Evolutionary conservation across 2,113 vertebrate species (phyloP).

Genomic region (Actenoides lindsayi): DNA sequence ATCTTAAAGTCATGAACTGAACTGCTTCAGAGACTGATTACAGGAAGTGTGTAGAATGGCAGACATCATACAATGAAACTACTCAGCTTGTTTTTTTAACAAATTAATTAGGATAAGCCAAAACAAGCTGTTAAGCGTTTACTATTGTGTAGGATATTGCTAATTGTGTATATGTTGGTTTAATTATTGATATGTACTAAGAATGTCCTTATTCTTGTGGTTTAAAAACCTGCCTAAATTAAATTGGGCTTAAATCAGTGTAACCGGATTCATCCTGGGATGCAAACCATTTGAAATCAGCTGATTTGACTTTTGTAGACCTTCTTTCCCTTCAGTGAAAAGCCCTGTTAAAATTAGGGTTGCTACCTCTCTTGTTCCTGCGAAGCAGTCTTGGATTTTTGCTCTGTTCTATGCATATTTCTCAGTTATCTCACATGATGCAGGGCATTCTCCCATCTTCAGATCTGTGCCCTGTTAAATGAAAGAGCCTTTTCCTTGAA

Average conservation of each 20-base stretch:
- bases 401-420: constrained; percentile 45
- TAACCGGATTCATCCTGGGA: constrained; percentile 82
- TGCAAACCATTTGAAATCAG: constrained; percentile 80
- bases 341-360: constrained; percentile 76
- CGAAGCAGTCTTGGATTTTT: constrained; percentile 56
- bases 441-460: constrained; percentile 35
- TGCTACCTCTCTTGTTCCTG: constrained; percentile 68
- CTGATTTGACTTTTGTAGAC: constrained; percentile 79
- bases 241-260: constrained; percentile 82
- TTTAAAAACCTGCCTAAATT: constrained; percentile 85
- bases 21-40: constrained; percentile 49
- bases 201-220: constrained; percentile 85
- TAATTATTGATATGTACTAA: constrained; percentile 88
- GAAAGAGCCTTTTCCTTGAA: constrained; percentile 32
- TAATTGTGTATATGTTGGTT: constrained; percentile 87
- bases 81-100: constrained; percentile 64
- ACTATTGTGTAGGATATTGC: constrained; percentile 80
- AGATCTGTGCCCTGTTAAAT: constrained; percentile 4
- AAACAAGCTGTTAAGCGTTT: constrained; percentile 72
- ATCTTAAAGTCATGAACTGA: constrained; percentile 78
- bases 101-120: constrained; percentile 67
- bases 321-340: constrained; percentile 74
- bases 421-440: not conserved
- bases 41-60: constrained; percentile 39
- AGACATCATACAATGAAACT: constrained; percentile 64